Evolutionary conservation across 2,888 invertebrate genomes (phyloP), one percentile per base, ranked within the genome.

Genomic region (Patella pellucida): DNA sequence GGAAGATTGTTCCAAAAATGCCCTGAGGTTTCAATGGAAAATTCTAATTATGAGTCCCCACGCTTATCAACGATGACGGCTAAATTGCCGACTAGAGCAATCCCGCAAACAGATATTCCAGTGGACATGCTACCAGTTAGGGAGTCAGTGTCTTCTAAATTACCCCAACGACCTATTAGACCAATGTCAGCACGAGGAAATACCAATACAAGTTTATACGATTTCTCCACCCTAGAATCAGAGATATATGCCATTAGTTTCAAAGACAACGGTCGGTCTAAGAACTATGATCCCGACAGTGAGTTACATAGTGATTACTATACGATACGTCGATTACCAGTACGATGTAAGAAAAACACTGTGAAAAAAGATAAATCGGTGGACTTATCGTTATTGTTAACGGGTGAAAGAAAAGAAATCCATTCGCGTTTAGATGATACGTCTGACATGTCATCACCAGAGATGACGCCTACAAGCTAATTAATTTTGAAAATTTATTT

Each of bases 291-390:
- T 41, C 76, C 81, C 1, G 74, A 79, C 67, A 79, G 81, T 68
- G 84, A 84, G 50, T 68, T 79, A 1, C 81, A 79, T 52, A 82
- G 79, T 69, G 85, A 85, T 67, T 79, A 80, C 56, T 83, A 79
- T 76, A 78, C 77, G 69, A 76, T 83, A n/a, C 83, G 82, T 72
- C 76, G 83, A 23, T 23, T 62, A 12, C 62, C 62, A 3, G 19
- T 23, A 2, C 19, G 62, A 14, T 23, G 19, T 62, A 62, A 62
- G 62, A 62, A 62, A 62, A 19, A 11, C 4, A 62, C 0, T 19
- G 62, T 62, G 62, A 62, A 62, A 62, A 23, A 23, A 23, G 12
- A 12, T 14, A 62, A 19, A 62, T 14, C 62, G 12, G 23, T 11
- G 19, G 19, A 23, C 19, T 23, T 23, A 23, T 62, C 62, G 23